Evolutionary conservation across 2,888 invertebrate species (phyloP).

Genomic region (Polyploca ridens): DNA sequence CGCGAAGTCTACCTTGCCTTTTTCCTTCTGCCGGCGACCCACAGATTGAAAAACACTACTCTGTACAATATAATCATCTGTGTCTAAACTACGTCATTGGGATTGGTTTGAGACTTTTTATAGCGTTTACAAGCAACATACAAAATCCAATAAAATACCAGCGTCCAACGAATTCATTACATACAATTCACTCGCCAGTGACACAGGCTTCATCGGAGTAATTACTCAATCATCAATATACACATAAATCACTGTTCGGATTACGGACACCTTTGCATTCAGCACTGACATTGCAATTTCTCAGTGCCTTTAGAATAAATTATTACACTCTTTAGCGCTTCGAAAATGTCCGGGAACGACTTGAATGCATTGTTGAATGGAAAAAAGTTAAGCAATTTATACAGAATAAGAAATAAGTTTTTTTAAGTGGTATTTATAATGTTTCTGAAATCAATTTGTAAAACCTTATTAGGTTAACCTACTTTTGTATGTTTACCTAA

Average conservation of each 20-base stretch:
- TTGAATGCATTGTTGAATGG: background rate
- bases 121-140: background rate
- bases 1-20: too few species aligned
- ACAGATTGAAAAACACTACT: too few species aligned
- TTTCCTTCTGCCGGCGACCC: too few species aligned
- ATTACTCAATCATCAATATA: constrained; percentile 40
- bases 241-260: constrained; percentile 43
- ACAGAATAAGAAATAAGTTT: too few species aligned
- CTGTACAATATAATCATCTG: too few species aligned
- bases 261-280: constrained; percentile 38
- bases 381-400: too few species aligned
- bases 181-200: constrained; percentile 1
- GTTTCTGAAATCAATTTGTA: too few species aligned
- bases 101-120: too few species aligned
- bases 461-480: too few species aligned
- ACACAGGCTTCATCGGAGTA: constrained; percentile 12
- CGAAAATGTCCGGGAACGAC: background rate
- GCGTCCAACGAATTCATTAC: background rate
- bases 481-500: too few species aligned
- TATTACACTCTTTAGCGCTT: constrained; percentile 28
- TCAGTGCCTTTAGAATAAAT: constrained; percentile 36
- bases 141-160: background rate
- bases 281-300: constrained; percentile 48
- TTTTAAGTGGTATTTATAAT: too few species aligned
- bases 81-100: too few species aligned